Evolutionary conservation across 2,797 vertebrate genomes (phyloP), one percentile per base, ranked within the genome.

Genomic region (Selene dorsalis): DNA sequence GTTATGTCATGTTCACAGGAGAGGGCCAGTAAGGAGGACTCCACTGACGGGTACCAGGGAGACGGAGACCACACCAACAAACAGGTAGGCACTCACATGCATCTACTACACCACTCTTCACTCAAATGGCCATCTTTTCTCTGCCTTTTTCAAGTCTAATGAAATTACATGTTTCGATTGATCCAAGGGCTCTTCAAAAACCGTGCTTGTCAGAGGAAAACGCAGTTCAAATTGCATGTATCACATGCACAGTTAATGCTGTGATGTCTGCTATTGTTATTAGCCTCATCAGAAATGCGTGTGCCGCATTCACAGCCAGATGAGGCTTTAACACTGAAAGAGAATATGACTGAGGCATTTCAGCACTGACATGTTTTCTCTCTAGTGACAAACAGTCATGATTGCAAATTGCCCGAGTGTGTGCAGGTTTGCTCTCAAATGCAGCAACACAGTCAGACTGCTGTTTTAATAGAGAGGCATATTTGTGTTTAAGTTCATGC

Each of bases 11-110:
- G 83, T 82, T 88, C 87, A 76, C 82, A 75, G 73, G 85, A 89
- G 85, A 82, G 79, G 85, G 82, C 80, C 85, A 50, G 83, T 56
- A 64, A 81, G 79, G 87, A 92, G 79, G 91, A 90, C 87, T 89
- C 85, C 52, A 59, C 87, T 39, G 91, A 89, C 39, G 88, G 86
- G 70, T 77, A 77, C 88, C 92, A 84, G 75, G 91, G 86, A 91
- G 88, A 93, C 82, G 64, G 67, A 89, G 84, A 79, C 83, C n/a
- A 52, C 87, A 80, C 73, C 75, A 83, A 53, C 83, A 89, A 77
- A 86, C 68, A 30, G 92, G 90, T 94, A 90, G 65, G 86, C 58
- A n/a, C 85, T 80, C 48, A 24, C 71, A 69, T 78, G 58, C 73
- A 41, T 81, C 82, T 32, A 10, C 82, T 79, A 79, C 88, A 76